Conservation (phyloP, 2,113 vertebrate species). For the Picathartes gymnocephalus region DNA sequence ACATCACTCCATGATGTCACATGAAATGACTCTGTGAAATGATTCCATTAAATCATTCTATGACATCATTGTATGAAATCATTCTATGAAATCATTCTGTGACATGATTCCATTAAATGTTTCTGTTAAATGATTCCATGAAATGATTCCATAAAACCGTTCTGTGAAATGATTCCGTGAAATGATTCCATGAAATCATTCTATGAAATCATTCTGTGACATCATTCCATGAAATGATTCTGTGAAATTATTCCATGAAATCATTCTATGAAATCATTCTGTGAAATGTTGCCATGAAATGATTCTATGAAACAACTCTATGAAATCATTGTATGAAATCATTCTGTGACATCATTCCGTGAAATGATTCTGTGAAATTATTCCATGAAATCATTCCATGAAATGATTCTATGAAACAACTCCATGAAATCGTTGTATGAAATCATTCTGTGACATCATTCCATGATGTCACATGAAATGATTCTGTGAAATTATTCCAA, state of each 20-base stretch:
- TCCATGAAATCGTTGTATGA: rapidly evolving
- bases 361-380: background rate
- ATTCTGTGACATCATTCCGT: rapidly evolving
- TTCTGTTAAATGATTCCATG: too few relatives aligned
- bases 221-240: rapidly evolving
- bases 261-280: rapidly evolving
- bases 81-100: too few relatives aligned
- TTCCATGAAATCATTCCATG: rapidly evolving
- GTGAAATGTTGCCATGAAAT: rapidly evolving
- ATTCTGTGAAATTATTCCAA: rapidly evolving
- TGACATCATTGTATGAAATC: too few relatives aligned
- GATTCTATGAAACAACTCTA: rapidly evolving
- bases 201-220: rapidly evolving
- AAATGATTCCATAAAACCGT: background rate
- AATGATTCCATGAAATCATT: rapidly evolving
- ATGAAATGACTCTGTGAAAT: background rate
- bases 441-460: rapidly evolving
- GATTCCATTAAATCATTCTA: rapidly evolving
- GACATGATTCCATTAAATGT: too few relatives aligned
- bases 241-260: rapidly evolving
- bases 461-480: rapidly evolving
- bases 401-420: rapidly evolving
- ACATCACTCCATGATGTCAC: rapidly evolving
- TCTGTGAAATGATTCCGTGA: rapidly evolving
- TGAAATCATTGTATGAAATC: rapidly evolving